Evolutionary conservation across 2,888 invertebrate species (phyloP), one percentile per base, ranked within the genome.

Genomic region (Limnephilus lunatus): DNA sequence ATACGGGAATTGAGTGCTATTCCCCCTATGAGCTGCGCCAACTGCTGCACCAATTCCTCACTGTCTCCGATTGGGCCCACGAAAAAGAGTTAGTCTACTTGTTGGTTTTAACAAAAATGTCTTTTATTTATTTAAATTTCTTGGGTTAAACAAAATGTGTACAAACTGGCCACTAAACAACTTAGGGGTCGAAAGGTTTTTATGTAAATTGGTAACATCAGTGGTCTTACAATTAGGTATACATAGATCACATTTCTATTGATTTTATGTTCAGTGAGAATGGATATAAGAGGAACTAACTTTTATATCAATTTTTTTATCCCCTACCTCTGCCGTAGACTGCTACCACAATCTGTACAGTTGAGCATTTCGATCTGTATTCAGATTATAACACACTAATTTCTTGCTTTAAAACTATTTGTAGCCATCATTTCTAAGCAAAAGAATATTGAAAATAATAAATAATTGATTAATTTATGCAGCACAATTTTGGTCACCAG

Each of bases 21-120:
- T 98, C 99, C 94, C 99, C 99, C 0, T 99, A 98, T 95, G 97
- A 98, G 95, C 97, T 99, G 92, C 97, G 99, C 94, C 97, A 98
- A 94, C 96, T 99, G 94, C 96, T 99, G 82, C 97, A 98, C 94
- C 97, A 97, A 94, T 98, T 99, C 85, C 96, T 99, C 81, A 98
- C 98, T 0, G 98, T 98, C 15, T 98, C 97, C 94, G 98, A 98
- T 94, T 98, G 98, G 98, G 98, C 97, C 0, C 96, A 96, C 15
- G 97, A 97, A 92, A 97, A 97, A 94, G 97, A 97, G 98, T 98
- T 95, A 94, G 93, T 91, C 44, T 48, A 14, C 44, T 9, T 48
- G 44, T 48, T 48, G 44, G 44, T 14, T 48, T 14, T 48, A 48
- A 48, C 44, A 48, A 48, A 48, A 48, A 48, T 48, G 14, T 48